Conservation (phyloP, 2,888 invertebrate genomes). For the Biston stratarius region DNA sequence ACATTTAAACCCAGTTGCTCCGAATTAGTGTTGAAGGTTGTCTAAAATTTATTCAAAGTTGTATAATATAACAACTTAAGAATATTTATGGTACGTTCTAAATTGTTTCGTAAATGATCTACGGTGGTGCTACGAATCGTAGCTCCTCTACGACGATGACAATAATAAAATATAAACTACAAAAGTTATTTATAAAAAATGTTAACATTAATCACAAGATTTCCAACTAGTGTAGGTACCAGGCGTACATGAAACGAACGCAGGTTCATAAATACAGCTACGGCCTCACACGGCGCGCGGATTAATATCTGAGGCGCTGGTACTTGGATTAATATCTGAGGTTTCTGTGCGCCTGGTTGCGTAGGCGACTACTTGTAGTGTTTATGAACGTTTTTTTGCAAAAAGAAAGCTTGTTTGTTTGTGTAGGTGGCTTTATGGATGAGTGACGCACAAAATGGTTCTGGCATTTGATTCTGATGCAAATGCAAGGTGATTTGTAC, state of each 20-base stretch:
- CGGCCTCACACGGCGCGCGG: conserved; percentile 78
- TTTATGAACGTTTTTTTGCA: conserved; percentile 45
- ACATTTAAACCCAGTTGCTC: too few species aligned
- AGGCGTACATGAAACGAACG: conserved; percentile 6
- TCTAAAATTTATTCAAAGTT: not conserved
- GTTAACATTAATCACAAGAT: conserved; percentile 7
- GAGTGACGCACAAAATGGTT: conserved; percentile 4
- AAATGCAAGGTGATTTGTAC: not conserved
- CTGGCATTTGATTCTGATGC: not conserved
- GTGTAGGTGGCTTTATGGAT: conserved; percentile 15
- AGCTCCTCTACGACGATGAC: not conserved
- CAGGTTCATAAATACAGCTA: conserved; percentile 75
- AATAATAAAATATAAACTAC: not conserved
- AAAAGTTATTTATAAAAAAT: not conserved
- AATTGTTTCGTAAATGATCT: conserved; percentile 1
- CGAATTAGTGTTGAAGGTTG: too few species aligned
- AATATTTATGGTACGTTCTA: not conserved
- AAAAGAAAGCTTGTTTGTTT: conserved; percentile 4
- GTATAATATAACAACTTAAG: too few species aligned
- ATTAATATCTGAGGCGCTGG: conserved; percentile 74
- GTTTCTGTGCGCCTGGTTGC: conserved; percentile 45
- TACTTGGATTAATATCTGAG: conserved; percentile 56
- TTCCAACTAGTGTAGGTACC: conserved; percentile 1
- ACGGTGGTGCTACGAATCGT: conserved; percentile 7
- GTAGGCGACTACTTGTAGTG: conserved; percentile 68